phyloP scores from a whole-genome alignment of 2,113 vertebrate species.

The Thalassoma bifasciatum region DNA sequence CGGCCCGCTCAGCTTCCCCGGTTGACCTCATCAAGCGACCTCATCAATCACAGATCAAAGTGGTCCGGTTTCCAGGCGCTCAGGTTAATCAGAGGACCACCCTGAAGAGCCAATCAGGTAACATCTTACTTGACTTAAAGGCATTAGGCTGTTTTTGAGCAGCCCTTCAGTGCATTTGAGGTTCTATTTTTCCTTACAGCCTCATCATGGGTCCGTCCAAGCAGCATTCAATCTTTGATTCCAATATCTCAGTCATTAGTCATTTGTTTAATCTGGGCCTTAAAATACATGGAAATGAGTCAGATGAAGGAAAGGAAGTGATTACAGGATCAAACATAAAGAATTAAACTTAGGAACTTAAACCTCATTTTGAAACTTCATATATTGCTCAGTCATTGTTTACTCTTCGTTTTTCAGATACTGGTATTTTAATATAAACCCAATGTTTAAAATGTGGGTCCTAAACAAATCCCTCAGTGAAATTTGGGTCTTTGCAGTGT shows the following conservation, averaged over 20 bases:
- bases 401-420: conserved; percentile 17
- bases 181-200: conserved; percentile 34
- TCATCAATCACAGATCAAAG: conserved; percentile 75
- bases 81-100: conserved; percentile 74
- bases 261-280: conserved; percentile 39
- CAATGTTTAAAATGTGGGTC: not conserved
- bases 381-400: not conserved
- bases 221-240: conserved; percentile 43
- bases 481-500: not conserved
- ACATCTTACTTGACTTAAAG: conserved; percentile 60
- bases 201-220: conserved; percentile 35
- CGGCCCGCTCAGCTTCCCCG: conserved; percentile 49
- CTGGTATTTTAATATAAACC: conserved; percentile 15
- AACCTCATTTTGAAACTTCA: conserved; percentile 5
- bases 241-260: conserved; percentile 53
- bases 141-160: conserved; percentile 53
- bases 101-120: conserved; percentile 72
- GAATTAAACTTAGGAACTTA: not conserved
- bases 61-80: conserved; percentile 41
- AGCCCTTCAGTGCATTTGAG: conserved; percentile 13
- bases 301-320: conserved; percentile 6
- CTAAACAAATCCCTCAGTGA: conserved; percentile 29
- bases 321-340: conserved; percentile 1
- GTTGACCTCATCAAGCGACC: conserved; percentile 61
- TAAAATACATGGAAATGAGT: not conserved